Percentiles rank a stretch among this genome's conserved stretches.
phyloP scores from a whole-genome alignment of 2,888 invertebrate genomes.

The Pantelozetes paolii region DNA sequence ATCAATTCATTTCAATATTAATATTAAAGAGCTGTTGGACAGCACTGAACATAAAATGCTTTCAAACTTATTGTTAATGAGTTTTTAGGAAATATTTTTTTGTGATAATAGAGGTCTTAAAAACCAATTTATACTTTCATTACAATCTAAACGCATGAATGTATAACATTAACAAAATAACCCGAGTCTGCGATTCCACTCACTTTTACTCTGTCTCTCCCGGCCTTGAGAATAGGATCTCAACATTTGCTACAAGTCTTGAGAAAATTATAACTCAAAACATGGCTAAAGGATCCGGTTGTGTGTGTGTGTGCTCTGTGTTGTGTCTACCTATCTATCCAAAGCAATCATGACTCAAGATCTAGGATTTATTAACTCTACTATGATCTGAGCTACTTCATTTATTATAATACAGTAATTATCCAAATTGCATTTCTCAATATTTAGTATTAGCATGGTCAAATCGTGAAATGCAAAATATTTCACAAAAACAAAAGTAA shows the following conservation, averaged over 20 bases:
- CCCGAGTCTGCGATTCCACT: neutral
- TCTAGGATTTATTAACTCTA: no score
- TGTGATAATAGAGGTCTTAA: slow-evolving; percentile 2
- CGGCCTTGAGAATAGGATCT: slow-evolving; percentile 34
- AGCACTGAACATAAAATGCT: neutral
- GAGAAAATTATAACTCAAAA: slow-evolving; percentile 12
- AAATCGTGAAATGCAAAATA: no score
- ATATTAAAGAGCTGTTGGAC: no score
- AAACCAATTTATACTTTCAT: slow-evolving; percentile 23
- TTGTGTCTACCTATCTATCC: no score
- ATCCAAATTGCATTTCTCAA: no score
- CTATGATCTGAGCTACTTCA: no score
- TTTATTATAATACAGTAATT: no score
- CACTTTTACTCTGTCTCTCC: neutral
- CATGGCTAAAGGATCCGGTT: neutral
- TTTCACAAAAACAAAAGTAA: no score
- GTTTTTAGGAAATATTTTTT: neutral
- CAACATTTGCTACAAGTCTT: neutral
- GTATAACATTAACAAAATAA: neutral
- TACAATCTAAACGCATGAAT: neutral
- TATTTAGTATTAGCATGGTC: no score
- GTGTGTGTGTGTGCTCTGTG: no score
- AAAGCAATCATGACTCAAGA: no score
- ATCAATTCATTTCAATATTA: neutral
- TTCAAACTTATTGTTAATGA: slow-evolving; percentile 18